A percentile compares a stretch with the other conserved stretches of the same genome.
Conservation (phyloP, 35 echinoderm and acorn worm species). For the Amphiura filiformis region DNA sequence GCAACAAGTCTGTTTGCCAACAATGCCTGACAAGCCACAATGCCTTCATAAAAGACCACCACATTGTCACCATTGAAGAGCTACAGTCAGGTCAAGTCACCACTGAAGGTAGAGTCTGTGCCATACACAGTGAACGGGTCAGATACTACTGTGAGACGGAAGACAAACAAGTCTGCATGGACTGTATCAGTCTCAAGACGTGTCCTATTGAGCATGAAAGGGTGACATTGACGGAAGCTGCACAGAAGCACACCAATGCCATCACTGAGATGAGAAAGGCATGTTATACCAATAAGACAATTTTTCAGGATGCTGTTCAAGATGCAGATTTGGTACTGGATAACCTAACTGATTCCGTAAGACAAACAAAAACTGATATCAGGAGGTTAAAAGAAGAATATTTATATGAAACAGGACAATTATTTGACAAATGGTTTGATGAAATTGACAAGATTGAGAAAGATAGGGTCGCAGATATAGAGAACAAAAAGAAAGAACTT, state of each 20-base stretch:
- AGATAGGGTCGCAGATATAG: background rate
- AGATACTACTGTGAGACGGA: background rate
- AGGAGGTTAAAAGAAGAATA: background rate
- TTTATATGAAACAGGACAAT: background rate
- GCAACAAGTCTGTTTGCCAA: no score
- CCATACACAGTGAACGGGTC: no score
- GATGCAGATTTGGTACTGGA: background rate
- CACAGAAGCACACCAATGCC: background rate
- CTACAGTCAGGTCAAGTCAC: no score
- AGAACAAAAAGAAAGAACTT: background rate
- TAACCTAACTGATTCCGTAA: background rate
- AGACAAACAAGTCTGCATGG: no score
- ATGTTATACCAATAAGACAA: background rate
- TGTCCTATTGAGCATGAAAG: background rate
- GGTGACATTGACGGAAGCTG: background rate
- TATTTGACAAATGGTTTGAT: background rate
- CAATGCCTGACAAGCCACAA: no score
- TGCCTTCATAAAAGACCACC: no score
- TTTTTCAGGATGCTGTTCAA: background rate
- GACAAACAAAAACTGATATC: background rate
- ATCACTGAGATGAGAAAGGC: background rate
- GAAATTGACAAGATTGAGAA: background rate
- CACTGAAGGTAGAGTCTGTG: no score
- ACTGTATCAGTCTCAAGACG: no score
- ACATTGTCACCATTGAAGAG: no score